A percentile compares a stretch with the other conserved stretches of the same genome.
These are phyloP conservation scores for Taurulus bubalis DNA, from an alignment of 2,113 vertebrate genomes.

Conservation along the genomic window DNA sequence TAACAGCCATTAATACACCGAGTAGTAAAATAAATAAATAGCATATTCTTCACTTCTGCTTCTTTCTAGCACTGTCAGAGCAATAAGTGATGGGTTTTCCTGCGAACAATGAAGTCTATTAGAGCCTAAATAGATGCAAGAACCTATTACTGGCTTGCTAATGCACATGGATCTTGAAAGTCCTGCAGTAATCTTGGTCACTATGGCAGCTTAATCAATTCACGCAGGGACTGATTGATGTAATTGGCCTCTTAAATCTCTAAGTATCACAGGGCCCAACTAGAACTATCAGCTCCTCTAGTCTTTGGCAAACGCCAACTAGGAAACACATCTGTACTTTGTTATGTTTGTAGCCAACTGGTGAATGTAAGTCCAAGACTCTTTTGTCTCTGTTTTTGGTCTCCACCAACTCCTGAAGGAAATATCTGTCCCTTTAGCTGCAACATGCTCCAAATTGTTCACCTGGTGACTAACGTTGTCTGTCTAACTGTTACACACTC, in stretches of 20 bases:
- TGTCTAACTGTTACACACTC: too few species aligned
- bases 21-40: background rate
- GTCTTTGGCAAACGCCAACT: slow-evolving; percentile 2
- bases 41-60: background rate
- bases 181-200: slow-evolving; percentile 21
- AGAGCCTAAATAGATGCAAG: slow-evolving; percentile 11
- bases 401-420: background rate
- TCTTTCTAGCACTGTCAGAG: background rate
- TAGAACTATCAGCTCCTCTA: slow-evolving; percentile 11
- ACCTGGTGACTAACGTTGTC: too few species aligned
- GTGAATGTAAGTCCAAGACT: background rate
- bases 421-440: background rate
- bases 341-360: background rate
- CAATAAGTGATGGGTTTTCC: background rate
- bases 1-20: background rate
- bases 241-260: slow-evolving; percentile 32
- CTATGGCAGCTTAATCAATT: slow-evolving; percentile 46
- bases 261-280: background rate
- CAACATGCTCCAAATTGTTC: background rate
- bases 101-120: slow-evolving; percentile 9
- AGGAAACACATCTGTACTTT: background rate
- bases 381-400: background rate
- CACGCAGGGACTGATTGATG: slow-evolving; percentile 34
- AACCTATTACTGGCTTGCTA: slow-evolving; percentile 14
- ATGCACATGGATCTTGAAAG: slow-evolving; percentile 1